Evolutionary conservation across 2,888 invertebrate species (phyloP), one percentile per base, ranked within the genome.

Genomic region (Chromoteleia sp.): DNA sequence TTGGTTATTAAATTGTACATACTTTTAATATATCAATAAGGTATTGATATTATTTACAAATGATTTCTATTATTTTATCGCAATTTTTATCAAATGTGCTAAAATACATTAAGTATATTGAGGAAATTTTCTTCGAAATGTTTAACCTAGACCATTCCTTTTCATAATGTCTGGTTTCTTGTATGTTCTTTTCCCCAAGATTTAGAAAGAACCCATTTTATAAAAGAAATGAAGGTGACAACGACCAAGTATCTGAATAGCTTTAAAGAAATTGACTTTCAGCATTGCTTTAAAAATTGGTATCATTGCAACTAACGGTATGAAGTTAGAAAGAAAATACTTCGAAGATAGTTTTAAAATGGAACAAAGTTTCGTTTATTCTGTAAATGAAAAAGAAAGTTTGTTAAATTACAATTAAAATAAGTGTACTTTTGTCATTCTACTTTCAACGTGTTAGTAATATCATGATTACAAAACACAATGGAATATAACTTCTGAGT

Each of bases 51-150:
- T n/a, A n/a, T n/a, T n/a, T n/a, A n/a, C n/a, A n/a, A n/a, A n/a
- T n/a, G n/a, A n/a, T n/a, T n/a, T n/a, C n/a, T n/a, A n/a, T n/a
- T n/a, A n/a, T n/a, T n/a, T n/a, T n/a, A n/a, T n/a, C n/a, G n/a
- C n/a, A n/a, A n/a, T 33, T 33, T 33, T 33, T 33, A 12, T 39
- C 2, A 33, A 4, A 8, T 17, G 45, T 93, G 76, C 92, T 15
- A 17, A 63, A 50, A 21, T 50, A 50, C 19, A 50, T 19, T 21
- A 36, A 14, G 36, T 52, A 39, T 17, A 52, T 25, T 25, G 50
- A 39, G 29, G 17, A 67, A 67, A 50, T 39, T 52, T 67, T 33
- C 14, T 33, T 5, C 8, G 25, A 67, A 52, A 30, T 52, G 33
- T 50, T 63, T 36, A 36, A 50, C 48, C 48, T 0, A 8, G 50